Conservation (phyloP, 1,140 invertebrate genomes). For the Drosophila nebulosa region DNA sequence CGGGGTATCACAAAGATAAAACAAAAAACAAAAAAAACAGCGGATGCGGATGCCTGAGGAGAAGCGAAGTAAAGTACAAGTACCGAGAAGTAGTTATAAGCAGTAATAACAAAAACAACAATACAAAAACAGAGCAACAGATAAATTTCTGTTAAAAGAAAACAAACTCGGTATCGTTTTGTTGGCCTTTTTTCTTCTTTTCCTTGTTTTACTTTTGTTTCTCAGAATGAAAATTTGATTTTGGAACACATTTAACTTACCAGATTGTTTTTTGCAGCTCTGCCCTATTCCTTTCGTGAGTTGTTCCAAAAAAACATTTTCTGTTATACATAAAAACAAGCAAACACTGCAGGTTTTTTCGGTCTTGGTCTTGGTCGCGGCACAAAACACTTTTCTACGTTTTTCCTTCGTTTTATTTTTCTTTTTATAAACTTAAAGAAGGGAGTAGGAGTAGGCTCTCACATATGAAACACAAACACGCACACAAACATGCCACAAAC, state of each 20-base stretch:
- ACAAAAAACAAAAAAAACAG: slow-evolving; percentile 25
- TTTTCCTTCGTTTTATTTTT: slow-evolving; percentile 24
- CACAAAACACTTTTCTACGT: slow-evolving; percentile 62
- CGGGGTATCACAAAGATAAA: neutral
- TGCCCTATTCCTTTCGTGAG: slow-evolving; percentile 13
- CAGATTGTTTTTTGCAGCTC: slow-evolving; percentile 23
- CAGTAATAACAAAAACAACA: slow-evolving; percentile 55
- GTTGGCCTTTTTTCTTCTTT: neutral
- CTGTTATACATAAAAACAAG: slow-evolving; percentile 72
- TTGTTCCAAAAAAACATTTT: slow-evolving; percentile 47
- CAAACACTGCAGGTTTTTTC: slow-evolving; percentile 38
- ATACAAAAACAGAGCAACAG: slow-evolving; percentile 45
- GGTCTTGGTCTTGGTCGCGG: slow-evolving; percentile 30
- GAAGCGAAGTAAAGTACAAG: slow-evolving; percentile 11
- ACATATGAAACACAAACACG: slow-evolving; percentile 20
- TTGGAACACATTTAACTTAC: slow-evolving; percentile 27
- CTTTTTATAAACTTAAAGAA: slow-evolving; percentile 71
- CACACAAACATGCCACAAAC: slow-evolving; percentile 16
- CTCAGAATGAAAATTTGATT: slow-evolving; percentile 5
- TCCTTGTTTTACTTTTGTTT: neutral
- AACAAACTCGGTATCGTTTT: neutral
- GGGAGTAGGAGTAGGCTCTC: slow-evolving; percentile 34
- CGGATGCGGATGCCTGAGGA: slow-evolving; percentile 53
- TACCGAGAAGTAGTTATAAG: slow-evolving; percentile 17
- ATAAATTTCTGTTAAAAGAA: slow-evolving; percentile 30